These are phyloP conservation scores for Myanophis thanlyinensis DNA, from an alignment of 2,113 vertebrate species.

Conservation along the genomic window DNA sequence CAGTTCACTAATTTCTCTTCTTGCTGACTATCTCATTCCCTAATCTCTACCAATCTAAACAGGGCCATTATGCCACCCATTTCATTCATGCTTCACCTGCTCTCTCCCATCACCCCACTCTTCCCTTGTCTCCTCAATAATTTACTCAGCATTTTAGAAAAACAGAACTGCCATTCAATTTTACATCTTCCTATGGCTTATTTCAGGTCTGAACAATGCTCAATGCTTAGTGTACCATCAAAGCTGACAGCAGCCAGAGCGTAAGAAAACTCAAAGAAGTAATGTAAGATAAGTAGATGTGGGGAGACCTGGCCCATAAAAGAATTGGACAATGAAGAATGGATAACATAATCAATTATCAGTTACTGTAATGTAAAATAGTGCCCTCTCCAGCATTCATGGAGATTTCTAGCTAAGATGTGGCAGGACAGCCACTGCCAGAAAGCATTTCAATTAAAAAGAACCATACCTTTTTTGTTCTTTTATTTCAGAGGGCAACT, in stretches of 20 bases:
- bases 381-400: neutral
- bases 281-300: no score
- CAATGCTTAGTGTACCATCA: neutral
- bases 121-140: neutral
- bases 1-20: neutral
- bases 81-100: neutral
- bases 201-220: neutral
- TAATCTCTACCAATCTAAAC: neutral
- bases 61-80: neutral
- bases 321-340: no score
- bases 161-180: neutral
- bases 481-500: neutral
- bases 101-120: neutral
- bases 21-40: neutral
- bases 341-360: no score
- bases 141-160: neutral
- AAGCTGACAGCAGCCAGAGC: no score
- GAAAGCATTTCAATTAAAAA: neutral
- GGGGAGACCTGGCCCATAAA: no score
- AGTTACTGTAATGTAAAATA: neutral
- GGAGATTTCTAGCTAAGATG: neutral
- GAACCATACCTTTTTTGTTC: neutral
- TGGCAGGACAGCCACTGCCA: neutral
- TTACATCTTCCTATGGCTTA: neutral
- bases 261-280: no score